Conservation (phyloP, 2,113 vertebrate genomes). For the Esox niger region DNA sequence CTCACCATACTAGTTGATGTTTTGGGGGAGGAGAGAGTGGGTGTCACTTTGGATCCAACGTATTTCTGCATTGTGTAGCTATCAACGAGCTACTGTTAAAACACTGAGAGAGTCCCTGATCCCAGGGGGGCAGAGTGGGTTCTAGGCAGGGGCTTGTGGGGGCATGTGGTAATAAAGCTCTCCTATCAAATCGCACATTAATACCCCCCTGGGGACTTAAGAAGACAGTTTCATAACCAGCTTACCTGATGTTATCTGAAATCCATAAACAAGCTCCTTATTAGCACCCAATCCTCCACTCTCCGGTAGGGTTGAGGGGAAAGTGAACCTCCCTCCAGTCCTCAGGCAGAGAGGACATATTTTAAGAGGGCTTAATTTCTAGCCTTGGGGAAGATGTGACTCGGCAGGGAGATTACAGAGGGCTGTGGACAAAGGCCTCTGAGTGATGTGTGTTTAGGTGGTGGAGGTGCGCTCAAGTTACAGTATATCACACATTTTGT, state of each 20-base stretch:
- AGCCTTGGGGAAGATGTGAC: conserved; percentile 14
- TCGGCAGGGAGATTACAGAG: conserved; percentile 10
- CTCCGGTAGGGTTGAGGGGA: conserved; percentile 33
- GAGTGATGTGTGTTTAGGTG: conserved; percentile 35
- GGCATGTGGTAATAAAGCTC: background rate
- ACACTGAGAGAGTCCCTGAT: conserved; percentile 15
- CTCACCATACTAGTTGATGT: no score
- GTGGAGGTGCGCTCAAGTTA: conserved; percentile 30
- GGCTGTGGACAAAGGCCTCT: conserved; percentile 25
- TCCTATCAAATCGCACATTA: conserved; percentile 23
- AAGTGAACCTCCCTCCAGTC: conserved; percentile 31
- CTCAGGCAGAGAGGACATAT: conserved; percentile 30
- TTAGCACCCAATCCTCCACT: conserved; percentile 52
- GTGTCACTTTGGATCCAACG: background rate
- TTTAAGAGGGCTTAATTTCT: conserved; percentile 43
- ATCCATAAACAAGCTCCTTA: conserved; percentile 49
- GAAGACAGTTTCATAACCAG: conserved; percentile 16
- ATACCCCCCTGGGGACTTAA: conserved; percentile 27
- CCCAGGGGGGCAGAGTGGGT: no score
- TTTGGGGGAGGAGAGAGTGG: no score
- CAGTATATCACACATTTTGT: conserved; percentile 26
- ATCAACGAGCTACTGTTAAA: conserved; percentile 1
- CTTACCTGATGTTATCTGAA: conserved; percentile 42
- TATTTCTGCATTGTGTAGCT: background rate
- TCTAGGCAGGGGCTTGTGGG: no score